Evolutionary conservation across 2,888 invertebrate species (phyloP).

Genomic region (Euplexia lucipara): DNA sequence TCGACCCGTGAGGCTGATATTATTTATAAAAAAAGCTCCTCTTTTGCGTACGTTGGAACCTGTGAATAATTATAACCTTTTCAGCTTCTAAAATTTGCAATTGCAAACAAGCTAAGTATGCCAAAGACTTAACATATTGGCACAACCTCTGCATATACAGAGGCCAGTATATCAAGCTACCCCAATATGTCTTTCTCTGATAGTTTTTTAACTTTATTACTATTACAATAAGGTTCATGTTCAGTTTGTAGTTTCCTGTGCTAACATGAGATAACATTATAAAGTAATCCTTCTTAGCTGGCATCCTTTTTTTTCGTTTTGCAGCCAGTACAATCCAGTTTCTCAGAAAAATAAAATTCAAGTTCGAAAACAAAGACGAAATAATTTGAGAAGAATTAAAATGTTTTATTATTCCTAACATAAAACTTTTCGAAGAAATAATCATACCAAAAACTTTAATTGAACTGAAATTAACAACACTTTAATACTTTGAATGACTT

Average conservation of each 20-base stretch:
- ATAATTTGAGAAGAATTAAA: constrained; percentile 6
- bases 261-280: not conserved
- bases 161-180: no score
- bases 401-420: constrained; percentile 14
- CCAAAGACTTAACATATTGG: not conserved
- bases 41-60: no score
- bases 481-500: not conserved
- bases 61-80: no score
- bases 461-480: not conserved
- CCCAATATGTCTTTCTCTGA: no score
- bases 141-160: no score
- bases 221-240: no score
- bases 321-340: constrained; percentile 4
- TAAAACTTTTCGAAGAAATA: constrained; percentile 15
- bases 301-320: not conserved
- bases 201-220: no score
- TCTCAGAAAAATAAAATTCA: constrained; percentile 15
- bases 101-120: no score
- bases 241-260: no score
- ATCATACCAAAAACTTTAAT: constrained; percentile 9
- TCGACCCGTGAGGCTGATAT: no score
- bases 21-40: no score
- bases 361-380: constrained; percentile 23
- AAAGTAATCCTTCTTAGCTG: not conserved
- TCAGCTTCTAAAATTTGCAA: no score